phyloP scores from a whole-genome alignment of 2,113 vertebrate genomes.

The Pollimyrus isidori region DNA sequence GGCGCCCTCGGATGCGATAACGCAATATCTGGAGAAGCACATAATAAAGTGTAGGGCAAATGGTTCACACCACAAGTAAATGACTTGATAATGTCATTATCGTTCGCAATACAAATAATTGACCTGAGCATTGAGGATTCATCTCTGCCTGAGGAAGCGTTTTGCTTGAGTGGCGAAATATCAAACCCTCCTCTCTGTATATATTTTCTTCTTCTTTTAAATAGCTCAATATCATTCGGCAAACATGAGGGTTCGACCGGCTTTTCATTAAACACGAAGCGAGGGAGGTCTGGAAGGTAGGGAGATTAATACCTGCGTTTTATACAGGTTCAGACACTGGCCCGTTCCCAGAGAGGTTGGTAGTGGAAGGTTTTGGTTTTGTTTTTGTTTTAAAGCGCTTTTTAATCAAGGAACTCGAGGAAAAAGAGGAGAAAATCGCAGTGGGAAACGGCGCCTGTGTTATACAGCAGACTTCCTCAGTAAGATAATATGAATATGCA shows the following conservation, averaged over 20 bases:
- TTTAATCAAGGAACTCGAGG: not conserved
- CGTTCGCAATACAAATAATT: conserved; percentile 48
- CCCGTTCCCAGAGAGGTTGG: not conserved
- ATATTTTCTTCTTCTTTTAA: conserved; percentile 11
- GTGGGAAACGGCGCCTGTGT: not conserved
- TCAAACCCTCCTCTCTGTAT: conserved; percentile 25
- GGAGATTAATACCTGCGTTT: not conserved
- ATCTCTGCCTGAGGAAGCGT: conserved; percentile 30
- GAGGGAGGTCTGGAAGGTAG: conserved; percentile 34
- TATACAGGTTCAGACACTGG: not conserved
- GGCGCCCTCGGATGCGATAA: conserved; percentile 46
- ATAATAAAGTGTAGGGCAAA: conserved; percentile 43
- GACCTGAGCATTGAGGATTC: conserved; percentile 46
- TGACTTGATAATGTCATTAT: conserved; percentile 54
- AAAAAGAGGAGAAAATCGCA: not conserved
- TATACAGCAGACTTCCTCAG: not conserved
- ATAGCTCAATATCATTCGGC: conserved; percentile 42
- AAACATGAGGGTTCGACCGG: conserved; percentile 46
- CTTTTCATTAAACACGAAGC: conserved; percentile 50
- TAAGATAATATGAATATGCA: not conserved
- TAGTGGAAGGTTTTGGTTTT: not conserved
- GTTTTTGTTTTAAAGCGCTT: too few species aligned
- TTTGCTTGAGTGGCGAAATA: conserved; percentile 27
- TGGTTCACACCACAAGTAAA: conserved; percentile 54
- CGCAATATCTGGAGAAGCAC: conserved; percentile 36